phyloP scores from a whole-genome alignment of 2,888 invertebrate species.

The Trissolcus brochymenae region DNA sequence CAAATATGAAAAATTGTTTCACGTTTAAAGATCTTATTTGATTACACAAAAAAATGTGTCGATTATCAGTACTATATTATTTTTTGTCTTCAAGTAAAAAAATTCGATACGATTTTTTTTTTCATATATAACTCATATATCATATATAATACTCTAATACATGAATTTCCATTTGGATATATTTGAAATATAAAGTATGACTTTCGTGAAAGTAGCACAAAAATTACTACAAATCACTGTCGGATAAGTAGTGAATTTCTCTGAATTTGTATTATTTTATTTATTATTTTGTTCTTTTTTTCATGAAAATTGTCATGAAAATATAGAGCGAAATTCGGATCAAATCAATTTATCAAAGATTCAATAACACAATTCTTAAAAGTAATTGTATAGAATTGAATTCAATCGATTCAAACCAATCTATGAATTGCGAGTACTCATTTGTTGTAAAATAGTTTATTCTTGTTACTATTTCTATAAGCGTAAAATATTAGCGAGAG shows the following conservation, averaged over 20 bases:
- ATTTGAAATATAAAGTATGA: conserved; percentile 18
- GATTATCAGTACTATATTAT: conserved; percentile 19
- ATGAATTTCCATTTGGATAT: conserved; percentile 2
- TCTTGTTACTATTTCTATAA: conserved; percentile 10
- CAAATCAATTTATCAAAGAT: conserved; percentile 17
- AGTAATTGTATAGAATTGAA: conserved; percentile 4
- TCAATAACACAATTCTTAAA: conserved; percentile 12
- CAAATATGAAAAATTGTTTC: too few relatives aligned
- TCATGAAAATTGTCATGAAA: conserved; percentile 7
- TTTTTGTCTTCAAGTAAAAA: neutral
- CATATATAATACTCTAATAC: too few relatives aligned
- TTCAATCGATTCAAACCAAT: neutral
- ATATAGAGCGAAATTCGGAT: conserved; percentile 1
- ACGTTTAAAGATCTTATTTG: neutral
- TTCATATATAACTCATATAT: neutral
- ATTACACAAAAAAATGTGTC: conserved; percentile 7
- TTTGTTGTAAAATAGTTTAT: neutral
- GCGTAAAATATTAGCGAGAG: conserved; percentile 22
- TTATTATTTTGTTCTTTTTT: neutral
- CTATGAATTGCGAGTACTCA: neutral
- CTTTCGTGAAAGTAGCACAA: conserved; percentile 23
- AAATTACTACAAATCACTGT: conserved; percentile 6
- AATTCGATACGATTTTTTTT: neutral
- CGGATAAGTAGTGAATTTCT: conserved; percentile 9
- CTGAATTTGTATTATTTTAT: neutral